Conservation (phyloP, 1,140 invertebrate genomes). For the Eciton burchellii region DNA sequence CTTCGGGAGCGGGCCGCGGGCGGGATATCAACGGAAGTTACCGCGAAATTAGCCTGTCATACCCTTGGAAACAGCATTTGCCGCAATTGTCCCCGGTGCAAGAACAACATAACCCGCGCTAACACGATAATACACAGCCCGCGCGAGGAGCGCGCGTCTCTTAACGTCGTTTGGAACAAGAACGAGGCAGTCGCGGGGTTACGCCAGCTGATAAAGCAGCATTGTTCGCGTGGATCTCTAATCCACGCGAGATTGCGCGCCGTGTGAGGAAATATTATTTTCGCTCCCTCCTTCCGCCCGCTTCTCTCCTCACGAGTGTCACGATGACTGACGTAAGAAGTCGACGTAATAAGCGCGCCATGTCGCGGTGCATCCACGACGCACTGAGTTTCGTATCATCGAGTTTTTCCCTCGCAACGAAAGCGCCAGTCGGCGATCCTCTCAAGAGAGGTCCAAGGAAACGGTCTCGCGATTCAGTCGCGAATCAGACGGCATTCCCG, state of each 20-base stretch:
- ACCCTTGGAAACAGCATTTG: slow-evolving; percentile 46
- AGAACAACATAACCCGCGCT: slow-evolving; percentile 57
- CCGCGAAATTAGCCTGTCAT: slow-evolving; percentile 46
- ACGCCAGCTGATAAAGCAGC: slow-evolving; percentile 50
- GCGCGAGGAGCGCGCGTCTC: slow-evolving; percentile 44
- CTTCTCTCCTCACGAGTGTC: too few relatives aligned
- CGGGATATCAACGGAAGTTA: slow-evolving; percentile 46
- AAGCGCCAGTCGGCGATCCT: too few relatives aligned
- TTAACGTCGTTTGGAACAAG: slow-evolving; percentile 57
- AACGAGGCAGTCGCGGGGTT: slow-evolving; percentile 43
- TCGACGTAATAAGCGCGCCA: too few relatives aligned
- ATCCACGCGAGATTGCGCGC: slow-evolving; percentile 16
- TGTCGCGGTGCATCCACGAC: too few relatives aligned
- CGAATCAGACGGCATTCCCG: not conserved
- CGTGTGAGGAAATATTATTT: slow-evolving; percentile 15
- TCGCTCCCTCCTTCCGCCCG: too few relatives aligned
- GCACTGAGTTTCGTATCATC: too few relatives aligned
- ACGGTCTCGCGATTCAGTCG: too few relatives aligned
- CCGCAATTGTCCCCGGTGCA: slow-evolving; percentile 49
- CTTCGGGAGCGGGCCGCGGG: not conserved
- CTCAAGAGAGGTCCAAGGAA: not conserved
- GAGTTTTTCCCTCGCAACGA: too few relatives aligned
- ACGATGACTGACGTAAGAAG: too few relatives aligned
- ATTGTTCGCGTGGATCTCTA: slow-evolving; percentile 49
- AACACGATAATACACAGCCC: slow-evolving; percentile 47